Base-by-base conservation (phyloP, 2,797 vertebrate species). In the Myotis planiceps region DNA sequence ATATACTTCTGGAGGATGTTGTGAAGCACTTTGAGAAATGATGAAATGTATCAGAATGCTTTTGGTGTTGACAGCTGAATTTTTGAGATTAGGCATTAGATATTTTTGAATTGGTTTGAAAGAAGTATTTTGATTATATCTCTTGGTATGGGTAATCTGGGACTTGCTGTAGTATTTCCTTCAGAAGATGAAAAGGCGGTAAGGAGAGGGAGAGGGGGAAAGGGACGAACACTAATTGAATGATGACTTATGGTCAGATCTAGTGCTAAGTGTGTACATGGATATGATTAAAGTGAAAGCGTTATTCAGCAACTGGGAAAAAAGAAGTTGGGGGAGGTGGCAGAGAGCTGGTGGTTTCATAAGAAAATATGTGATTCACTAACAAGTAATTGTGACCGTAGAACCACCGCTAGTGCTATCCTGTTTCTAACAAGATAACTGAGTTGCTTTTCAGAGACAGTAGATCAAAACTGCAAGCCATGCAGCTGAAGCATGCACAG, bases 101-200 rank as follows among this genome's bases (percentile, higher is more conserved):
- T 63, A 90, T 65, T 80, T 81, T 49, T 68, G 27, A 74, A 37
- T 65, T 88, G 60, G 23, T 76, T 93, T 83, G 47, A 91, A 87
- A 69, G 9, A 83, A 63, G 6, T 72, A 16, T 94, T 85, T 88
- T 79, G 34, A 15, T 91, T 42, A 18, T 29, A 8, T 72, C 27
- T 32, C 27, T 79, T 82, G 21, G 25, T 49, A 19, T 63, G 19
- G 58, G 18, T 66, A 78, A 39, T 53, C 29, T 72, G 29, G 65
- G 69, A 15, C 37, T 92, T 88, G 8, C 53, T 74, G 42, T 39
- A 13, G 13, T 65, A 27, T 34, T 65, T 94, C 9, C 8, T 93
- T 91, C 76, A 76, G 42, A 90, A 92, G 58, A 21, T 45, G 14
- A 51, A 51, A 82, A 76, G 60, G 29, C 63, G 53, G 10, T 65